Percentiles rank a stretch among this genome's conserved stretches.
Evolutionary conservation across 1,140 invertebrate species (phyloP).

Genomic region (Luehdorfia chinensis): DNA sequence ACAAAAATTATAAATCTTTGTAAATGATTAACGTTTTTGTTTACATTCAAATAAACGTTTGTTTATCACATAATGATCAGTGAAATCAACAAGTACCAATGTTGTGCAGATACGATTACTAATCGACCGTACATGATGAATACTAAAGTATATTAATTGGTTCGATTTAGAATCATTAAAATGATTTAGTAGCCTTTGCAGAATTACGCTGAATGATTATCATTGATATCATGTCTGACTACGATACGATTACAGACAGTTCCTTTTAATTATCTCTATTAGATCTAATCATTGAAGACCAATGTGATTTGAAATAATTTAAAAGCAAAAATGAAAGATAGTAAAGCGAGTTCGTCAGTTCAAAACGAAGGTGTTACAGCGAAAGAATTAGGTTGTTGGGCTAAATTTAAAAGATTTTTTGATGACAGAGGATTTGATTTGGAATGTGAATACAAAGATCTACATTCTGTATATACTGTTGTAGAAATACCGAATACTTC

Average conservation of each 20-base stretch:
- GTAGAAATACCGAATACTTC: conserved; percentile 30
- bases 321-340: conserved; percentile 11
- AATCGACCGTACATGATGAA: too few relatives aligned
- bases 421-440: conserved; percentile 68
- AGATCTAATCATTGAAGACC: conserved; percentile 16
- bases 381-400: conserved; percentile 54
- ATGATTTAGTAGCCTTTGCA: conserved; percentile 14
- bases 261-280: conserved; percentile 17
- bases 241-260: conserved; percentile 16
- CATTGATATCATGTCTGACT: conserved; percentile 18
- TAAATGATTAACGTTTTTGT: too few relatives aligned
- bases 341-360: conserved; percentile 7
- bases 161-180: conserved; percentile 6
- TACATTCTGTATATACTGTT: conserved; percentile 23
- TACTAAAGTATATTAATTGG: conserved; percentile 8
- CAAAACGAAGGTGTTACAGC: conserved; percentile 20
- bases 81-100: too few relatives aligned
- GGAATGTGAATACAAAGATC: conserved; percentile 53
- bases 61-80: too few relatives aligned
- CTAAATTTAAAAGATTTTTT: conserved; percentile 59
- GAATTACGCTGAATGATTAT: conserved; percentile 16
- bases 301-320: conserved; percentile 8
- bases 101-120: too few relatives aligned
- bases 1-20: too few relatives aligned
- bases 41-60: too few relatives aligned